These are phyloP conservation scores for Sebastes vulpes DNA, from an alignment of 2,797 vertebrate genomes.

Conservation along the genomic window DNA sequence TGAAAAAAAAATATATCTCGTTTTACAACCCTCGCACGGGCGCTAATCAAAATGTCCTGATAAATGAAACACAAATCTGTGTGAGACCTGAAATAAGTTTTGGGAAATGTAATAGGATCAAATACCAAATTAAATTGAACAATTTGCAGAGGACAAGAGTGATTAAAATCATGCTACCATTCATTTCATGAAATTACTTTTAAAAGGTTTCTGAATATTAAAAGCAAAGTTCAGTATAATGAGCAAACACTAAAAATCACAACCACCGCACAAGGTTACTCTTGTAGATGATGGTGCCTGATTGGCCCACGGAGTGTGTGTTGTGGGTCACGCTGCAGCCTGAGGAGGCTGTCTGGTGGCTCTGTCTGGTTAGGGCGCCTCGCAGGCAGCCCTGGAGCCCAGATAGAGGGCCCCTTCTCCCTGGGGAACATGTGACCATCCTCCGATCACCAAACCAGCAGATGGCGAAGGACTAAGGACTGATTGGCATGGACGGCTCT, in stretches of 20 bases:
- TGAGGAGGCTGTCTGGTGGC: conserved; percentile 59
- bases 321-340: conserved; percentile 31
- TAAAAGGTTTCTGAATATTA: conserved; percentile 1
- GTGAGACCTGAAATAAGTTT: neutral
- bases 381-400: conserved; percentile 55
- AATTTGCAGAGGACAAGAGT: neutral
- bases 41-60: neutral
- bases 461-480: conserved; percentile 57
- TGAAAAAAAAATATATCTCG: neutral
- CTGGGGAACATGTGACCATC: conserved; percentile 45
- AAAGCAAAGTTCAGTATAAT: neutral
- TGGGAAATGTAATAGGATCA: neutral
- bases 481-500: conserved; percentile 32
- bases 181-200: neutral
- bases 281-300: neutral
- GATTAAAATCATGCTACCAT: neutral
- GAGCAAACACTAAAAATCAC: neutral
- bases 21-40: neutral
- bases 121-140: neutral
- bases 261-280: neutral
- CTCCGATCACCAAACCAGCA: conserved; percentile 44
- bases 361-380: conserved; percentile 59
- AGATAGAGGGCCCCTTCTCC: conserved; percentile 27
- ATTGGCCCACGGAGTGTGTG: conserved; percentile 10
- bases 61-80: neutral